Evolutionary conservation across 2,113 vertebrate species (phyloP).

Genomic region (Psephotus haematonotus): DNA sequence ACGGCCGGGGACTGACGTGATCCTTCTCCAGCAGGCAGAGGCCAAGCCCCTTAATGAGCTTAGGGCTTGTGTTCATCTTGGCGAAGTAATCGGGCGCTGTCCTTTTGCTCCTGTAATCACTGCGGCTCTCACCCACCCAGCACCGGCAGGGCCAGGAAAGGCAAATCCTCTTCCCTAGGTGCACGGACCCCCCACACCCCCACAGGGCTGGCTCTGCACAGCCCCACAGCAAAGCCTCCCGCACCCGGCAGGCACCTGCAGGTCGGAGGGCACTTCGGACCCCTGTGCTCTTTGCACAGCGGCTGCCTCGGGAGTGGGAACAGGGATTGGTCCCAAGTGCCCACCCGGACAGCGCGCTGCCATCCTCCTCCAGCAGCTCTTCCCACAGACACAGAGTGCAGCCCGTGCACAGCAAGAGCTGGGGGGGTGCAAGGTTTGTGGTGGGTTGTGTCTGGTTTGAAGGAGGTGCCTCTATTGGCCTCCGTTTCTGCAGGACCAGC

Average conservation of each 20-base stretch:
- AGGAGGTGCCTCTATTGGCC: not conserved
- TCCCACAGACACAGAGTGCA: accelerated
- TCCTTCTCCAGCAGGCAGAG: not conserved
- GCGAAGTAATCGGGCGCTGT: not conserved
- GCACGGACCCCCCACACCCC: too few species aligned
- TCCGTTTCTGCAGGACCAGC: not conserved
- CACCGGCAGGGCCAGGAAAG: not conserved
- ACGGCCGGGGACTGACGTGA: not conserved
- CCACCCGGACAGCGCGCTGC: not conserved
- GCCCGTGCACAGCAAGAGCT: not conserved
- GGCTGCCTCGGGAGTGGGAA: accelerated
- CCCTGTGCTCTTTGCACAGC: not conserved
- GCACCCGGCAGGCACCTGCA: accelerated
- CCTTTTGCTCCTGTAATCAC: conserved; percentile 37
- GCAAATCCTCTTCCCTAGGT: not conserved
- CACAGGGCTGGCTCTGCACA: not conserved
- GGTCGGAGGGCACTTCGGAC: accelerated
- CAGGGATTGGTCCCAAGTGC: not conserved
- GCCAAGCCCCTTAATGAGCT: conserved; percentile 52
- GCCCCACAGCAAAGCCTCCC: not conserved
- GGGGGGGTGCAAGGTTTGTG: too few species aligned
- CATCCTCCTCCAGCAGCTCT: not conserved
- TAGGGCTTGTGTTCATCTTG: not conserved
- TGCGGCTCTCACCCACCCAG: accelerated
- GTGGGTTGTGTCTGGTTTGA: not conserved